A percentile compares a stretch with the other conserved stretches of the same genome.
Conservation (phyloP, 2,797 vertebrate species). For the Galago senegalensis region DNA sequence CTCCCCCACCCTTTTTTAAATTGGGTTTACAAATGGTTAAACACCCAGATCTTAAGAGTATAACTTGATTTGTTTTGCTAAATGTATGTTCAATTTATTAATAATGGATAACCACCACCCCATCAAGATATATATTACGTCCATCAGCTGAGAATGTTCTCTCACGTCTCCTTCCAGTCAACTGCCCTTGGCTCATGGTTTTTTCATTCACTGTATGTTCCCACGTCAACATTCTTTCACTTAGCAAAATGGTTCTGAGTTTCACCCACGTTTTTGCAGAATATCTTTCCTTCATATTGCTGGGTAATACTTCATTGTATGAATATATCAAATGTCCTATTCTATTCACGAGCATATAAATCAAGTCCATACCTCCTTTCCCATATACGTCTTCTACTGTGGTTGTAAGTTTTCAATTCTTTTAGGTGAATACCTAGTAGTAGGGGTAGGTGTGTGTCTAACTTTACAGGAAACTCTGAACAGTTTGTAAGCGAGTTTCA, state of each 20-base stretch:
- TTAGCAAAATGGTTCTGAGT: background rate
- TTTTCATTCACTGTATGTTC: background rate
- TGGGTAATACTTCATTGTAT: background rate
- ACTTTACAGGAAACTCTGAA: background rate
- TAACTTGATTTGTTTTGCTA: conserved; percentile 62
- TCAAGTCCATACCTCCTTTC: background rate
- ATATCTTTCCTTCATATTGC: background rate
- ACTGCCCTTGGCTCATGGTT: background rate
- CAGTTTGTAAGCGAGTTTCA: background rate
- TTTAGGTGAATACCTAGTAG: background rate
- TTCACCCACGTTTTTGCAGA: background rate
- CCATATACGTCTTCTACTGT: background rate
- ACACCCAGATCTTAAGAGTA: conserved; percentile 1
- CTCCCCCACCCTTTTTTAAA: background rate
- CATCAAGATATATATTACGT: conserved; percentile 1
- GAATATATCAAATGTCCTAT: background rate
- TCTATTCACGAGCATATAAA: background rate
- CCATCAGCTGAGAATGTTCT: background rate
- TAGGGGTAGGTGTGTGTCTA: background rate
- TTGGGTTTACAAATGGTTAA: conserved; percentile 58
- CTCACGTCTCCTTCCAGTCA: background rate
- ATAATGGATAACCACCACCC: background rate
- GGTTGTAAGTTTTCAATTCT: conserved; percentile 3
- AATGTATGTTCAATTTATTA: background rate
- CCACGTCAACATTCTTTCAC: background rate